Evolutionary conservation across 2,888 invertebrate genomes (phyloP), one percentile per base, ranked within the genome.

Genomic region (Carterocephalus palaemon): DNA sequence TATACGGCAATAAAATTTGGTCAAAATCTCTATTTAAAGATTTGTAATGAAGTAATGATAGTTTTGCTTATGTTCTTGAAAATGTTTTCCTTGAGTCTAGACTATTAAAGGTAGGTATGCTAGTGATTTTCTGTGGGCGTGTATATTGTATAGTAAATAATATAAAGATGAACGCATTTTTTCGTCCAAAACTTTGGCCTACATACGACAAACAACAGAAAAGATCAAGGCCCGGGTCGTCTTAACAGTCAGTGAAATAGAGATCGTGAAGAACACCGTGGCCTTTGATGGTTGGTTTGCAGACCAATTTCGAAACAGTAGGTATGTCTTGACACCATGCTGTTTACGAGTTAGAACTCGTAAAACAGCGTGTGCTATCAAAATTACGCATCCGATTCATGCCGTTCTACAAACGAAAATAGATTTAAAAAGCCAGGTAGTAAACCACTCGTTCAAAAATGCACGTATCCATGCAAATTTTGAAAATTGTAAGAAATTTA

Each of bases 401-500:
- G 8, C 24, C 12, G 33, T n/a, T 45, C 17, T 19, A 37, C 12
- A 37, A 45, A 24, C 17, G 43, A 19, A 33, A 45, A 37, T 37
- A 31, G 31, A 45, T 38, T 45, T 29, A 31, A 45, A 45, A 38
- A 31, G 36, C 31, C 29, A 39, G n/a, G 16, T 36, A 24, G 13
- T 16, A n/a, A n/a, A n/a, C n/a, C 10, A 16, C 33, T 45, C 50
- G 53, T 52, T 55, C 50, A 53, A 54, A 60, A 56, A 49, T 52
- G 45, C 49, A 52, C 49, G 48, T 47, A 37, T 51, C 47, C 47
- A 43, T n/a, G n/a, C n/a, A n/a, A n/a, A 43, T 48, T 53, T 51
- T 53, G 59, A 54, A 60, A 59, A 60, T 69, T 62, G 62, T 62
- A 54, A 56, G 57, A 56, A 63, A 59, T 54, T 65, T 68, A 64